A percentile compares a stretch with the other conserved stretches of the same genome.
These are phyloP conservation scores for Trisateles emortualis DNA, from an alignment of 2,888 invertebrate genomes.

Conservation along the genomic window DNA sequence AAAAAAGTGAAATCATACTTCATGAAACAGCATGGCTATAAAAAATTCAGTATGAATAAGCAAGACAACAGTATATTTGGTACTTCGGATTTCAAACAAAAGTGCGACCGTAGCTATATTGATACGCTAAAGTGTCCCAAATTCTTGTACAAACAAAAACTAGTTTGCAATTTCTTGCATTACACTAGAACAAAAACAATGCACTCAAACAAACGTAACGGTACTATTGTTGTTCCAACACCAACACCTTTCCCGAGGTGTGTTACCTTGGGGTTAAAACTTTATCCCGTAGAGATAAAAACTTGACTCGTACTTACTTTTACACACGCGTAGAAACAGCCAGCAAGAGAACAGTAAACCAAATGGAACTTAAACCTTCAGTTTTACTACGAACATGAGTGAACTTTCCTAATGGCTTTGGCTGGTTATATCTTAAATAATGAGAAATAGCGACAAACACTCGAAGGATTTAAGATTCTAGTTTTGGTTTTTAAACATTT, in stretches of 20 bases:
- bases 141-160: too few relatives aligned
- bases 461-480: too few relatives aligned
- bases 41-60: too few relatives aligned
- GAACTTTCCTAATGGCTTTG: not conserved
- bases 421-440: not conserved
- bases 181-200: not conserved
- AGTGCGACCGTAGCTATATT: too few relatives aligned
- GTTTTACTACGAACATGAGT: constrained; percentile 8
- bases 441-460: too few relatives aligned
- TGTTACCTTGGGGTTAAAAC: constrained; percentile 23
- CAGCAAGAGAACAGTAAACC: constrained; percentile 27
- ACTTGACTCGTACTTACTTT: constrained; percentile 23
- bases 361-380: constrained; percentile 34
- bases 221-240: constrained; percentile 18
- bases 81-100: too few relatives aligned
- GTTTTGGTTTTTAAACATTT: too few relatives aligned
- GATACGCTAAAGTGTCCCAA: too few relatives aligned
- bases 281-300: constrained; percentile 40
- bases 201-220: constrained; percentile 5
- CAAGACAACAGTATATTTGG: too few relatives aligned
- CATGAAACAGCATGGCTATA: too few relatives aligned
- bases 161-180: not conserved
- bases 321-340: constrained; percentile 9
- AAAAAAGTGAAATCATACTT: too few relatives aligned
- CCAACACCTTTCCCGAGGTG: constrained; percentile 30